A percentile compares a stretch with the other conserved stretches of the same genome.
Evolutionary conservation across 2,888 invertebrate species (phyloP).

Genomic region (Tetragnatha montana): DNA sequence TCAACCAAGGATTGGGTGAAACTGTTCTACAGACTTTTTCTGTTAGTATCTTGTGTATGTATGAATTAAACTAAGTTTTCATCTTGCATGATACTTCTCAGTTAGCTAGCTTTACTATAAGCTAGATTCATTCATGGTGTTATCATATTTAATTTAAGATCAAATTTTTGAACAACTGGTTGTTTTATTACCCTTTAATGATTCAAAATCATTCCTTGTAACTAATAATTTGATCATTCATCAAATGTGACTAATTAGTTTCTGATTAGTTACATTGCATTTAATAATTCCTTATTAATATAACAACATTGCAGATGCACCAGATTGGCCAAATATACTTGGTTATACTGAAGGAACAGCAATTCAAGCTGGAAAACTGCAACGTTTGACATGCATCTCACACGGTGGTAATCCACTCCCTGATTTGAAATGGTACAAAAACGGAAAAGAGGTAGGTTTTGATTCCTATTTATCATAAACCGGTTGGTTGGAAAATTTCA

Average conservation of each 20-base stretch:
- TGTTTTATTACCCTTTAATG: too few species aligned
- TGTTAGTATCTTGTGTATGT: slow-evolving; percentile 95
- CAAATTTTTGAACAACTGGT: too few species aligned
- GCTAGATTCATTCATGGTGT: too few species aligned
- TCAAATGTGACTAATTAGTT: too few species aligned
- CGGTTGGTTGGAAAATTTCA: too few species aligned
- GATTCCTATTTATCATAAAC: too few species aligned
- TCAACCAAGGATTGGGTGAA: slow-evolving; percentile 90
- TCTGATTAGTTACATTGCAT: too few species aligned
- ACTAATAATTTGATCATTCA: too few species aligned
- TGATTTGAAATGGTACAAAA: slow-evolving; percentile 95
- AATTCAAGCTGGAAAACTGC: slow-evolving; percentile 88
- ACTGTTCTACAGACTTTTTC: slow-evolving; percentile 93
- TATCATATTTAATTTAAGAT: too few species aligned
- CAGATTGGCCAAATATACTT: slow-evolving; percentile 90
- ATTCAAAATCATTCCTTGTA: too few species aligned
- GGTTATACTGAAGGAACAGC: slow-evolving; percentile 89
- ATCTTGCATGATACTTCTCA: background rate
- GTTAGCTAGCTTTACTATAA: too few species aligned
- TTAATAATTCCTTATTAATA: background rate
- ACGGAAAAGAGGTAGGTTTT: slow-evolving; percentile 86
- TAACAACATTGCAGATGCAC: slow-evolving; percentile 84
- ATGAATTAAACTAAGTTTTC: slow-evolving; percentile 51
- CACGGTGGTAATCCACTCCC: slow-evolving; percentile 97
- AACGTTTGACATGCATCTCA: slow-evolving; percentile 92